Percentiles rank a stretch among this genome's conserved stretches.
These are phyloP conservation scores for Habropoda laboriosa DNA, from an alignment of 1,140 invertebrate species.

Conservation along the genomic window DNA sequence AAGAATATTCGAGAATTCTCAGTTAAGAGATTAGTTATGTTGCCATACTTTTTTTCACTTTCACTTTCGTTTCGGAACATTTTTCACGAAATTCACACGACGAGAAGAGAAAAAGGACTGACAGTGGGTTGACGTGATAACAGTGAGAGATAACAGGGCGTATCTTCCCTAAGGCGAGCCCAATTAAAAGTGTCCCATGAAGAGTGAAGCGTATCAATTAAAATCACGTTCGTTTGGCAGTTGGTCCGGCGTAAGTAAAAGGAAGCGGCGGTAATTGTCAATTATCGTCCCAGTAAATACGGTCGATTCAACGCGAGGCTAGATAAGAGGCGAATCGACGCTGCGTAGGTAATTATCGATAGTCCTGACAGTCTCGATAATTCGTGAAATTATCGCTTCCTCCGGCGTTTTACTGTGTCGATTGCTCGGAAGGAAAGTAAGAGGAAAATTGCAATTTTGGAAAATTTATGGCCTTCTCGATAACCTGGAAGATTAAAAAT, in stretches of 20 bases:
- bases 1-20: no score
- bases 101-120: not conserved
- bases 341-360: constrained; percentile 51
- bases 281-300: constrained; percentile 62
- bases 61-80: no score
- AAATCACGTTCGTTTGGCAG: constrained; percentile 42
- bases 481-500: no score
- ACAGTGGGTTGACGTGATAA: no score
- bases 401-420: no score
- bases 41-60: no score
- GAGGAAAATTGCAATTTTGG: no score
- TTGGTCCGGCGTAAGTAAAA: constrained; percentile 20
- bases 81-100: no score
- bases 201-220: constrained; percentile 65
- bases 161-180: constrained; percentile 48
- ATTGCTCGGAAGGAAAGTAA: no score
- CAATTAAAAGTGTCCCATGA: constrained; percentile 64
- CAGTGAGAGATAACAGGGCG: constrained; percentile 55
- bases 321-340: constrained; percentile 48
- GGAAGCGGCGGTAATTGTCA: constrained; percentile 66
- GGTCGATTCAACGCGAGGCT: constrained; percentile 24
- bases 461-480: no score
- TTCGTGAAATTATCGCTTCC: not conserved
- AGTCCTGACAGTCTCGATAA: not conserved
- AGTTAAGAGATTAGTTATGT: no score